Evolutionary conservation across 2,888 invertebrate genomes (phyloP).

Genomic region (Drosophila cognata): DNA sequence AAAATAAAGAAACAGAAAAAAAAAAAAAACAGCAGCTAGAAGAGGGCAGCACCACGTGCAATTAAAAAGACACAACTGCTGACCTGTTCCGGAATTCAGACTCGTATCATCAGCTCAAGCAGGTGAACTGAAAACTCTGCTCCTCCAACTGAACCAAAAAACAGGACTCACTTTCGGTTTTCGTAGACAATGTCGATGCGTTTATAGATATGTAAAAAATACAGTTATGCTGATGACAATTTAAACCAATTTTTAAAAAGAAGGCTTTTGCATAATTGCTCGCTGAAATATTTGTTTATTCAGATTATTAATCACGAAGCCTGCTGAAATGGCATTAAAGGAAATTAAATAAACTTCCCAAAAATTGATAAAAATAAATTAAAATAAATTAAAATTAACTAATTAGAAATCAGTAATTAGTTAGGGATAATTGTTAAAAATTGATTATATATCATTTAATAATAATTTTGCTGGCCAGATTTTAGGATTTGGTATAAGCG

Average conservation of each 20-base stretch:
- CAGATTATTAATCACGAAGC: background rate
- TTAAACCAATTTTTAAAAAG: background rate
- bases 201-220: background rate
- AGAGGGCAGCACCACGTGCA: slow-evolving; percentile 33
- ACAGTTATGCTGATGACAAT: background rate
- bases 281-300: background rate
- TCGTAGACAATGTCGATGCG: slow-evolving; percentile 11
- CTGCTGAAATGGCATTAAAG: background rate
- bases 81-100: slow-evolving; percentile 18
- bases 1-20: slow-evolving; percentile 16
- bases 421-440: background rate
- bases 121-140: slow-evolving; percentile 25
- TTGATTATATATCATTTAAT: background rate
- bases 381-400: background rate
- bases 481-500: background rate
- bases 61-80: slow-evolving; percentile 46
- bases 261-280: background rate
- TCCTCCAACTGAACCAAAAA: background rate
- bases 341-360: background rate
- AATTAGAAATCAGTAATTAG: background rate
- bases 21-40: slow-evolving; percentile 34
- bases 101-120: slow-evolving; percentile 10
- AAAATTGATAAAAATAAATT: background rate
- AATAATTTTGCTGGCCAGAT: background rate
- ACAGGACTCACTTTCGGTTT: slow-evolving; percentile 27